These are phyloP conservation scores for Myripristis murdjan DNA, from an alignment of 2,797 vertebrate genomes.

Conservation along the genomic window DNA sequence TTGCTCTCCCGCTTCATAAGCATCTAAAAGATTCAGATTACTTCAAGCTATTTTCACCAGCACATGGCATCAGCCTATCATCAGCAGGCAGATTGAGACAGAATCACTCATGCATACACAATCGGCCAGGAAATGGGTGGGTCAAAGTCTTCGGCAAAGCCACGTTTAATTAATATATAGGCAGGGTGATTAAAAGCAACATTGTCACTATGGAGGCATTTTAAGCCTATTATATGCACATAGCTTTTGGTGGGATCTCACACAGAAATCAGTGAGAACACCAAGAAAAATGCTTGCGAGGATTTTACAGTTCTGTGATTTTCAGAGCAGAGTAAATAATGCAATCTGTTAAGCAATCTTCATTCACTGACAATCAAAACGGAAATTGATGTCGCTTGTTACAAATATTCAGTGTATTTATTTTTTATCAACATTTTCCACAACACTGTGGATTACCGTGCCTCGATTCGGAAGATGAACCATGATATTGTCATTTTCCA, in stretches of 20 bases:
- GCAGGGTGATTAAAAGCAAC: slow-evolving; percentile 67
- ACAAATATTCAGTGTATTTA: slow-evolving; percentile 67
- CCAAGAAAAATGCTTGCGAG: slow-evolving; percentile 54
- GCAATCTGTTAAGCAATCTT: slow-evolving; percentile 72
- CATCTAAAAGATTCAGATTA: slow-evolving; percentile 72
- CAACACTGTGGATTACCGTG: slow-evolving; percentile 73
- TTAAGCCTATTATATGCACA: slow-evolving; percentile 68
- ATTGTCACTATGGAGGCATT: slow-evolving; percentile 69
- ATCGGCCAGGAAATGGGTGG: slow-evolving; percentile 67
- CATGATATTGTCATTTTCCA: slow-evolving; percentile 79
- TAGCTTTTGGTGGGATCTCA: slow-evolving; percentile 64
- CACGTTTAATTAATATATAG: slow-evolving; percentile 74
- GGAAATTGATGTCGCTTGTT: slow-evolving; percentile 77
- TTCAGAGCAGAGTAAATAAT: slow-evolving; percentile 72
- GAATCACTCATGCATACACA: slow-evolving; percentile 71
- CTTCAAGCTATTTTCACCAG: slow-evolving; percentile 74
- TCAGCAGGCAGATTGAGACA: slow-evolving; percentile 66
- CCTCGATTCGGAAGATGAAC: slow-evolving; percentile 77
- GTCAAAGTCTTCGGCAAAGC: slow-evolving; percentile 72
- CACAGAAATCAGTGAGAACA: slow-evolving; percentile 55
- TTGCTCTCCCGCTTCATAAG: slow-evolving; percentile 51
- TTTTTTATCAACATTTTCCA: slow-evolving; percentile 78
- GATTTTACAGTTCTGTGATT: slow-evolving; percentile 70
- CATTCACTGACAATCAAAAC: slow-evolving; percentile 72
- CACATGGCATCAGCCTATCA: slow-evolving; percentile 64